A percentile compares a stretch with the other conserved stretches of the same genome.
These are phyloP conservation scores for Drosophila infuscata DNA, from an alignment of 2,888 invertebrate genomes.

Conservation along the genomic window DNA sequence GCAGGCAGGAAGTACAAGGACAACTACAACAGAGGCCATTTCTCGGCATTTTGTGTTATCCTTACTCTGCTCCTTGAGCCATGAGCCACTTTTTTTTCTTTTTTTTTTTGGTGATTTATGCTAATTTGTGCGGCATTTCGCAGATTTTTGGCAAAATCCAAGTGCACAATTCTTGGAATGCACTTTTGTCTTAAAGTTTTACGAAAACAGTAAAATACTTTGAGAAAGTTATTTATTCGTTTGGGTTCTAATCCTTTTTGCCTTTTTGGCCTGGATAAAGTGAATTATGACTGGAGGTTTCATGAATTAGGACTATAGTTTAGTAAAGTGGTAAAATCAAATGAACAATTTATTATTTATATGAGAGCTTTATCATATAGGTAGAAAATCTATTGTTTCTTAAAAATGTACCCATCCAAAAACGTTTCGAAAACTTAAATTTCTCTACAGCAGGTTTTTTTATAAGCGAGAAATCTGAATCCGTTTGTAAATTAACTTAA, in stretches of 20 bases:
- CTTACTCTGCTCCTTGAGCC: constrained; percentile 14
- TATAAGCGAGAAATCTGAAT: too few species aligned
- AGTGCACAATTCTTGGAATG: constrained; percentile 40
- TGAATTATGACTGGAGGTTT: neutral
- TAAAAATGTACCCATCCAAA: neutral
- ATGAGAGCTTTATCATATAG: neutral
- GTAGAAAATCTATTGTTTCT: neutral
- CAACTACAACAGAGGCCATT: constrained; percentile 27
- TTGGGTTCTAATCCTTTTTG: neutral
- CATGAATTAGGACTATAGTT: neutral
- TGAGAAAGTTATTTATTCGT: neutral
- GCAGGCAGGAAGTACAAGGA: constrained; percentile 22
- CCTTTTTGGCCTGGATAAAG: neutral
- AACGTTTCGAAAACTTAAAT: too few species aligned
- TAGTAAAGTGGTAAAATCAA: neutral
- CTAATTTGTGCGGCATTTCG: constrained; percentile 70
- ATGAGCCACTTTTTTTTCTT: constrained; percentile 10
- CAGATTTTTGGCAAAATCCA: constrained; percentile 54
- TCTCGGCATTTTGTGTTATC: constrained; percentile 30
- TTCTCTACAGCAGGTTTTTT: too few species aligned
- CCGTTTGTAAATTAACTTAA: too few species aligned
- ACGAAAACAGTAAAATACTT: neutral
- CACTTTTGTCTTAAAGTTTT: constrained; percentile 22
- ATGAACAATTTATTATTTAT: neutral
- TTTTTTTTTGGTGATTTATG: constrained; percentile 62